Base-by-base conservation (phyloP, 2,888 invertebrate species). In the Halictus ligatus region DNA sequence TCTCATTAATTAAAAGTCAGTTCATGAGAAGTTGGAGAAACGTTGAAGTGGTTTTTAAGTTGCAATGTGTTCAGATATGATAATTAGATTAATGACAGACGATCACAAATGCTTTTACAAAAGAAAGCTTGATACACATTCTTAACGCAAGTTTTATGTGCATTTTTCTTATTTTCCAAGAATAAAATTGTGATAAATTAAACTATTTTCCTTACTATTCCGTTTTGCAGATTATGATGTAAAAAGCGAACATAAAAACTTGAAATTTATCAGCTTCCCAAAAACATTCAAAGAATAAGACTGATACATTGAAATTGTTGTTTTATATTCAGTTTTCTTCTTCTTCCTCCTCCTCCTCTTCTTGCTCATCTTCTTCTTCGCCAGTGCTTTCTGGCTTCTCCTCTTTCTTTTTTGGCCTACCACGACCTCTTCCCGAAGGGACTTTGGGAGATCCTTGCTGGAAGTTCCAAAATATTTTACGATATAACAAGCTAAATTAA, bases 301-400 rank as follows among this genome's bases (percentile, higher is more conserved):
- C 80, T 88, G 83, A 81, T 81, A 78, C 79, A 81, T 83, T 85
- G 80, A 83, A 83, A 84, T 84, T 75, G 78, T 80, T 81, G 81
- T 75, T 74, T 85, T 81, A 82, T 85, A 75, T 90, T 91, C 79
- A 91, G 81, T 88, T 92, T 67, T 95, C 94, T 76, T 95, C 95
- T 50, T 95, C 95, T 75, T 95, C 95, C 40, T 95, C 95, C 46
- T 95, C 95, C 75, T 95, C 95, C 75, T 95, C 95, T 73, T 95
- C 95, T 71, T 94, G 94, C 78, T 95, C 95, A 54, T 95, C 95
- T 64, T 95, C 95, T 58, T 95, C 95, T 73, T 95, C 95, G 10
- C 95, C 95, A 58, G 94, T 94, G 78, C 95, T 95, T 85, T 95
- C 95, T 25, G 95, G 94, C 89, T 95, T 95, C 72, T 95, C 95